Base-by-base conservation (phyloP, 2,113 vertebrate genomes). In the Archilochus colubris region DNA sequence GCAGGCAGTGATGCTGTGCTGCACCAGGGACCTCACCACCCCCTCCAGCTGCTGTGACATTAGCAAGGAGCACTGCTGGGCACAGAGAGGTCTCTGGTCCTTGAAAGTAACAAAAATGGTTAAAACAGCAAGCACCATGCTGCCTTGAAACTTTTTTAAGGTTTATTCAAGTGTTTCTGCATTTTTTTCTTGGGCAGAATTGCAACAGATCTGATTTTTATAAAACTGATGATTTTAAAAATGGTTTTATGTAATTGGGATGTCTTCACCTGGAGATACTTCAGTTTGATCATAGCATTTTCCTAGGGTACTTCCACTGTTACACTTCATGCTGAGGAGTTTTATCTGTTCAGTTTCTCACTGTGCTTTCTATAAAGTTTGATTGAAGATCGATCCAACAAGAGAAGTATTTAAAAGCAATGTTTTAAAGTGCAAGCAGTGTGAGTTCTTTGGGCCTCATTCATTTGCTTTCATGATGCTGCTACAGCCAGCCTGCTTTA, bases 1-100 rank as follows among this genome's bases (percentile, higher is more conserved):
- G 15, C 31, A 33, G 64, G 59, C 63, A 22, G 40, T 33, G 54
- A 36, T 16, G 33, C 67, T 61, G 28, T 28, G n/a, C 72, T 21
- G 33, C 36, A 17, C 22, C 0, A 1, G 33, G 22, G 15, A 21
- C 62, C 19, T 36, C 3, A 3, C 31, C 0, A 0, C 51, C 61
- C 20, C 40, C 22, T 61, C 48, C 48, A 16, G 53, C 2, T 31
- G 16, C 38, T 18, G 17, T 30, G 33, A 10, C 10, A 3, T 24
- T 53, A 25, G 36, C 30, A 28, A 50, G 59, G 61, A 66, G 58
- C 38, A 2, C 12, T 69, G 48, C 9, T 23, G 44, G 23, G 16
- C 55, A 27, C 0, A 2, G 44, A 55, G 30, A 67, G 20, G 23
- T 30, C 59, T 63, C 16, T 58, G 27, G 23, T 55, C 57, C 33